These are phyloP conservation scores for Telenomus remus DNA, from an alignment of 1,140 invertebrate genomes.

Conservation along the genomic window DNA sequence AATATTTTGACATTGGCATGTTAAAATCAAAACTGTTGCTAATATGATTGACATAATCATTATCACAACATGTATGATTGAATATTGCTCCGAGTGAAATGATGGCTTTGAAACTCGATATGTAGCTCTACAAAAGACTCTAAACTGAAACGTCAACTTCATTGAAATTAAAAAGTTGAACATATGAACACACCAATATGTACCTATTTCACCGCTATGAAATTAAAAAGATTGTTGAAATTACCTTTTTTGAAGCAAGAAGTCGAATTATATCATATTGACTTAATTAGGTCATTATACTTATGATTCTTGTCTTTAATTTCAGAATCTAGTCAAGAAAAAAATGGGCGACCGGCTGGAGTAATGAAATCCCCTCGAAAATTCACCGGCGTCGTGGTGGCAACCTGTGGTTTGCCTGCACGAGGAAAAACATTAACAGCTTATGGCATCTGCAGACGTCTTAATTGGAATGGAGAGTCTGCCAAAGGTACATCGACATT, in stretches of 20 bases:
- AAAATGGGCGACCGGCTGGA: conserved; percentile 51
- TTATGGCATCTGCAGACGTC: conserved; percentile 89
- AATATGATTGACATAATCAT: conserved; percentile 10
- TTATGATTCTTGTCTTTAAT: background rate
- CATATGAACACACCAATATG: no score
- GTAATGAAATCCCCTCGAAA: conserved; percentile 74
- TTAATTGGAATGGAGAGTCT: conserved; percentile 92
- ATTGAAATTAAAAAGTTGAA: no score
- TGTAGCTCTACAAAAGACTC: no score
- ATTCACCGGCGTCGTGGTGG: conserved; percentile 87
- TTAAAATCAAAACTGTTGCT: background rate
- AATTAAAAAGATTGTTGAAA: no score
- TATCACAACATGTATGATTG: no score
- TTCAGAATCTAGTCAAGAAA: conserved; percentile 66
- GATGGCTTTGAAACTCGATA: no score
- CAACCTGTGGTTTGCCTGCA: conserved; percentile 93
- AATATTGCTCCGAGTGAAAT: no score
- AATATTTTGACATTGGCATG: conserved; percentile 4
- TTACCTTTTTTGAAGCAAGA: no score
- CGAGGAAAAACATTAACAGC: conserved; percentile 93
- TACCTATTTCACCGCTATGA: no score
- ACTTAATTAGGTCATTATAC: no score
- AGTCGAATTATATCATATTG: no score
- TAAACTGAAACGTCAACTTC: no score
- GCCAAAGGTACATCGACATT: conserved; percentile 82